Conservation (phyloP, 2,797 vertebrate genomes). For the Philypnodon macrostomus region DNA sequence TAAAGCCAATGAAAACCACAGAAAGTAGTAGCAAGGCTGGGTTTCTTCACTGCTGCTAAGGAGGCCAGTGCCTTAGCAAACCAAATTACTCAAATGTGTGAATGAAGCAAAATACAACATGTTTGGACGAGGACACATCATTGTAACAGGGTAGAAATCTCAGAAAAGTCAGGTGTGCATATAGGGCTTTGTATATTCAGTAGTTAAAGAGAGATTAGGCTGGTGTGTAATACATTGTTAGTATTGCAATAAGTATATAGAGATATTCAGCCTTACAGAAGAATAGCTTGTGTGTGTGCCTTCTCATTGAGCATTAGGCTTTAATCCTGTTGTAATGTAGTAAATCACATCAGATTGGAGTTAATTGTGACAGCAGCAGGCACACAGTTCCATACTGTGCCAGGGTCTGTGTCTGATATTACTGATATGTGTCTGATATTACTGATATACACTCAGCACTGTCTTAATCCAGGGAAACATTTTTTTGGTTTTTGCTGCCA, state of each 20-base stretch:
- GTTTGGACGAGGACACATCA: no score
- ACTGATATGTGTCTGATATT: slow-evolving; percentile 19
- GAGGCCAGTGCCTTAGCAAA: no score
- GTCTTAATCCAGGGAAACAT: slow-evolving; percentile 22
- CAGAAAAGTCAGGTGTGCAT: no score
- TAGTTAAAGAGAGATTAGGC: slow-evolving; percentile 35
- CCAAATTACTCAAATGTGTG: no score
- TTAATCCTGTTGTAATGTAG: slow-evolving; percentile 51
- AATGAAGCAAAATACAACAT: no score
- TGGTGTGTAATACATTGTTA: slow-evolving; percentile 61
- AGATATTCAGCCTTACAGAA: slow-evolving; percentile 44
- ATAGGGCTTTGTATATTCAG: no score
- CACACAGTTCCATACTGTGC: slow-evolving; percentile 9
- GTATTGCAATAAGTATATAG: slow-evolving; percentile 54
- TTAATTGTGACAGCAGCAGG: slow-evolving; percentile 42
- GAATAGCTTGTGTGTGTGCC: slow-evolving; percentile 36
- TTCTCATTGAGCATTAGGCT: slow-evolving; percentile 33
- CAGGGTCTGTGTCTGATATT: slow-evolving; percentile 18
- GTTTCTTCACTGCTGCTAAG: no score
- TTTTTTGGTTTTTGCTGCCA: slow-evolving; percentile 42
- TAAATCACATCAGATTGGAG: slow-evolving; percentile 46
- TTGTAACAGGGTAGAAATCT: no score
- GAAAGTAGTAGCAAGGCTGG: no score
- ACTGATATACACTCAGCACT: background rate
- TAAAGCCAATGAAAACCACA: no score